phyloP scores from a whole-genome alignment of 2,113 vertebrate genomes.

The Bucco capensis region DNA sequence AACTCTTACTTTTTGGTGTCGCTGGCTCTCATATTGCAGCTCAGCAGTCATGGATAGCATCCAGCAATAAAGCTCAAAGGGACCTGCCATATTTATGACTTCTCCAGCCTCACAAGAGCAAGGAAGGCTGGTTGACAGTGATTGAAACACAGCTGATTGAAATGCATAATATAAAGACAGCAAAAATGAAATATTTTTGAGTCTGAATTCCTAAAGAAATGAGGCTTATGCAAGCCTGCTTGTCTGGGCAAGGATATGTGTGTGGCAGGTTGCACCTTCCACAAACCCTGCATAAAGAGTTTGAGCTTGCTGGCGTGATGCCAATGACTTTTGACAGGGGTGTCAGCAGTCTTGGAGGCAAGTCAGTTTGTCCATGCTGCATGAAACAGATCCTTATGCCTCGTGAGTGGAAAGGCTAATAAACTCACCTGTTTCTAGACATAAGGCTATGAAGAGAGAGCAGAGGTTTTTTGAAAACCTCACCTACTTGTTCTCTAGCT shows the following conservation, averaged over 20 bases:
- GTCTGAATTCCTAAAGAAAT: neutral
- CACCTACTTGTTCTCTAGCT: neutral
- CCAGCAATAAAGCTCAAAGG: conserved; percentile 4
- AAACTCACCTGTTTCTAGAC: neutral
- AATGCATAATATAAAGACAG: neutral
- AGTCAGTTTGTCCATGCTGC: neutral
- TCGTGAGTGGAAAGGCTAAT: neutral
- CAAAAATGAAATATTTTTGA: neutral
- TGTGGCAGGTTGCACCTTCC: neutral
- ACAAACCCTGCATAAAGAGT: neutral
- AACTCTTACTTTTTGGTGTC: conserved; percentile 29
- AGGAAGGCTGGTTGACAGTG: neutral
- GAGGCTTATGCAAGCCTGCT: neutral
- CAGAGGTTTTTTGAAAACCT: neutral
- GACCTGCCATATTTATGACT: conserved; percentile 26
- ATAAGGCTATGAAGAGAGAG: neutral
- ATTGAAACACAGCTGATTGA: neutral
- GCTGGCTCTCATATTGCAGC: conserved; percentile 1
- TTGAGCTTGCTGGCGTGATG: neutral
- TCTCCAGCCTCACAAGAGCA: neutral
- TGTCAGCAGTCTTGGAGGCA: neutral
- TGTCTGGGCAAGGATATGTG: neutral
- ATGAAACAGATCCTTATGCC: neutral
- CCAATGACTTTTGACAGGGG: neutral
- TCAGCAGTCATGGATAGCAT: conserved; percentile 27